A percentile compares a stretch with the other conserved stretches of the same genome.
These are phyloP conservation scores for Galeopterus variegatus DNA, from an alignment of 2,113 vertebrate genomes.

Conservation along the genomic window DNA sequence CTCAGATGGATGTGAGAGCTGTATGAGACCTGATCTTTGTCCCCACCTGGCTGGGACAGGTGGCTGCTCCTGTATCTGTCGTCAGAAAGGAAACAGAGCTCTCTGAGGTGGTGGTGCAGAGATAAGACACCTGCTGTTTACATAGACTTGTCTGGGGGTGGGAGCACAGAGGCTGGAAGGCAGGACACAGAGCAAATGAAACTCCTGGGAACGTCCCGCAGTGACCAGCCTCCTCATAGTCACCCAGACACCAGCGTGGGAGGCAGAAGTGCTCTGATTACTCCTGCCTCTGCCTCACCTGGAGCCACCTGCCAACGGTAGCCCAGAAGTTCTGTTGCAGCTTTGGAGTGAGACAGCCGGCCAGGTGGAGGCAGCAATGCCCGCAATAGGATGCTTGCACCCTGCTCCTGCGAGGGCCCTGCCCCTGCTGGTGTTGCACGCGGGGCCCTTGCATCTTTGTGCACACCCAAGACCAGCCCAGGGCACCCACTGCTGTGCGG, in stretches of 20 bases:
- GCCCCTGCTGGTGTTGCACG: background rate
- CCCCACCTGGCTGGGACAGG: too few species aligned
- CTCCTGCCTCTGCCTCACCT: background rate
- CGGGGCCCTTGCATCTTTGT: background rate
- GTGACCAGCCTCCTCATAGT: rapidly evolving
- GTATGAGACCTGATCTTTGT: background rate
- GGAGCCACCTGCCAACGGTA: background rate
- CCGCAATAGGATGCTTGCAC: background rate
- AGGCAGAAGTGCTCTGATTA: background rate
- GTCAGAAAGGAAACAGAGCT: background rate
- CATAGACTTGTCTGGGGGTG: background rate
- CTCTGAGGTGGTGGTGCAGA: background rate
- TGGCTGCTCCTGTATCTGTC: background rate
- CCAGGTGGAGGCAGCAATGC: background rate
- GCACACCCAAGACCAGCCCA: background rate
- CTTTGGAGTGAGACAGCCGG: background rate
- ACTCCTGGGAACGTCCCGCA: background rate
- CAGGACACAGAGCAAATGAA: background rate
- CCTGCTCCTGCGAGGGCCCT: background rate
- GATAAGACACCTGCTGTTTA: background rate
- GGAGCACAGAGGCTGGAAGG: too few species aligned
- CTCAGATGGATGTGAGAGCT: background rate
- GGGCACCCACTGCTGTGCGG: too few species aligned
- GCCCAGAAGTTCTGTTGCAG: background rate
- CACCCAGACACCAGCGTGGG: background rate